phyloP scores from a whole-genome alignment of 2,113 vertebrate genomes.

The Anarhynchus alexandrinus region DNA sequence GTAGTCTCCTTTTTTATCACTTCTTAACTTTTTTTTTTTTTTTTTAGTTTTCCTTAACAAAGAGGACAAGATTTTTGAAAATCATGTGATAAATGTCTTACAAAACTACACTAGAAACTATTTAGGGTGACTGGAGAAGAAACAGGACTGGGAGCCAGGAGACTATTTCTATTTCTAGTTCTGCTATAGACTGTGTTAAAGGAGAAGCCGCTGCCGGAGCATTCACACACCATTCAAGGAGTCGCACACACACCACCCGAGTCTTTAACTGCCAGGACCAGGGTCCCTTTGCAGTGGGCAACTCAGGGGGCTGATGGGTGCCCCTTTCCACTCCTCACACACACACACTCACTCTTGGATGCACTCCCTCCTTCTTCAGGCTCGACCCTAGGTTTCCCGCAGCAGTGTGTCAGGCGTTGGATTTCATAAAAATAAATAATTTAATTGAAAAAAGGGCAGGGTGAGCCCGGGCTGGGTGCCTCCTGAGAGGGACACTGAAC shows the following conservation, averaged over 20 bases:
- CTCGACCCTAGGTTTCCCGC: neutral
- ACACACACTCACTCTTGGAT: neutral
- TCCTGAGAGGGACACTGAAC: neutral
- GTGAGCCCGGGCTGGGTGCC: neutral
- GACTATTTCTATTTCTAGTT: slow-evolving; percentile 64
- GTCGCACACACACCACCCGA: neutral
- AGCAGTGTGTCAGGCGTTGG: neutral
- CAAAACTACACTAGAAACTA: slow-evolving; percentile 50
- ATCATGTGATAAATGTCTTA: slow-evolving; percentile 23
- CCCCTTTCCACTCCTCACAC: neutral
- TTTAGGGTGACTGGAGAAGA: slow-evolving; percentile 50
- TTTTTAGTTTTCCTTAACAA: neutral
- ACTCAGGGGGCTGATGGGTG: neutral
- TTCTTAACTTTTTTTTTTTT: neutral
- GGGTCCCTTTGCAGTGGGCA: neutral
- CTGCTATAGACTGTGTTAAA: neutral
- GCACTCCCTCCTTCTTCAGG: neutral
- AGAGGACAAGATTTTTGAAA: slow-evolving; percentile 9
- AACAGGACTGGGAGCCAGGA: slow-evolving; percentile 57
- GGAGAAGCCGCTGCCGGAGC: neutral
- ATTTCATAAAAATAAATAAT: neutral
- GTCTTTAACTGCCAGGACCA: neutral
- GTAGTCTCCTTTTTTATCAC: neutral
- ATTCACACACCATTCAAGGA: neutral
- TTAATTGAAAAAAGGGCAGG: neutral